Evolutionary conservation across 2,888 invertebrate species (phyloP).

Genomic region (Caenorhabditis sp.): DNA sequence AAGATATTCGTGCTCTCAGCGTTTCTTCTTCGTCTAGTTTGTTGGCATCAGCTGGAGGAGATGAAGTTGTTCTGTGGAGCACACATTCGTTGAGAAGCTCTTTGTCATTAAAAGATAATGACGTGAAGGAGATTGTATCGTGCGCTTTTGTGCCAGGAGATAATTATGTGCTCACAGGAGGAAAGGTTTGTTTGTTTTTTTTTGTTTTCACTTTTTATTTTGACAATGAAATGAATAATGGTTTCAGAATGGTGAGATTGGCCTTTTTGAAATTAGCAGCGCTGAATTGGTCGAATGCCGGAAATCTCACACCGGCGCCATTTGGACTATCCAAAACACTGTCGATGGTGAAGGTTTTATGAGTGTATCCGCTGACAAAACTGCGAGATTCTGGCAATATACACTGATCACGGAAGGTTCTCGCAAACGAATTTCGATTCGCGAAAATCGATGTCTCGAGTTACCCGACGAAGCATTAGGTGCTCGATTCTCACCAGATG

Average conservation of each 20-base stretch:
- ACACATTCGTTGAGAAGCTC: slow-evolving; percentile 77
- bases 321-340: slow-evolving; percentile 82
- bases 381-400: slow-evolving; percentile 92
- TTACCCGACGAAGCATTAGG: slow-evolving; percentile 87
- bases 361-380: slow-evolving; percentile 87
- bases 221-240: no score
- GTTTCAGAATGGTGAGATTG: slow-evolving; percentile 77
- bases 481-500: slow-evolving; percentile 76
- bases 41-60: slow-evolving; percentile 64
- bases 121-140: slow-evolving; percentile 77
- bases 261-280: slow-evolving; percentile 85
- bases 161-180: slow-evolving; percentile 86
- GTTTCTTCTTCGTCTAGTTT: slow-evolving; percentile 88
- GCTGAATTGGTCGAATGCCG: slow-evolving; percentile 82
- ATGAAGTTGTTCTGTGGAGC: slow-evolving; percentile 83
- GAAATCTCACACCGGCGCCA: slow-evolving; percentile 81
- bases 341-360: slow-evolving; percentile 75
- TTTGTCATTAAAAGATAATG: slow-evolving; percentile 79
- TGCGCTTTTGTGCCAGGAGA: slow-evolving; percentile 88
- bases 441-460: slow-evolving; percentile 84
- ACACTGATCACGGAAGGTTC: slow-evolving; percentile 76
- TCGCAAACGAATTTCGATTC: slow-evolving; percentile 72
- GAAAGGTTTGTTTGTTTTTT: slow-evolving; percentile 76
- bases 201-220: no score
- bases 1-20: slow-evolving; percentile 84